Evolutionary conservation across 2,113 vertebrate genomes (phyloP).

Genomic region (Myrmecophaga tridactyla): DNA sequence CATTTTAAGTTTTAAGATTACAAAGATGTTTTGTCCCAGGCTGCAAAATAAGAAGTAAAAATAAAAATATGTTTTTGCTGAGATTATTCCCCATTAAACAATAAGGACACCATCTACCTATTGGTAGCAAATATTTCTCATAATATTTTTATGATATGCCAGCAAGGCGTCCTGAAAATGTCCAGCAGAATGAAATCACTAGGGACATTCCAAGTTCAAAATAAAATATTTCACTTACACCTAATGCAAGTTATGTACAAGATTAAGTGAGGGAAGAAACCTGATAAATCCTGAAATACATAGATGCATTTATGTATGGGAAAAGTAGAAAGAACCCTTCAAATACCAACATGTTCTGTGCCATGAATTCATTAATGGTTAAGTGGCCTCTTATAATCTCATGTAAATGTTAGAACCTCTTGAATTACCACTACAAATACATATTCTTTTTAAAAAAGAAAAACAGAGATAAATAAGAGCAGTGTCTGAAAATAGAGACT

Average conservation of each 20-base stretch:
- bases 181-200: constrained; percentile 82
- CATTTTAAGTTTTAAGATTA: constrained; percentile 79
- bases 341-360: constrained; percentile 76
- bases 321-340: constrained; percentile 76
- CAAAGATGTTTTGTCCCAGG: constrained; percentile 78
- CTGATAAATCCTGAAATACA: constrained; percentile 80
- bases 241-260: constrained; percentile 90
- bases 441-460: constrained; percentile 78
- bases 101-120: constrained; percentile 78
- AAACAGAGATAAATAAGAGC: constrained; percentile 85
- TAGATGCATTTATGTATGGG: constrained; percentile 67
- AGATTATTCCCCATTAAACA: constrained; percentile 73
- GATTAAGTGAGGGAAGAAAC: constrained; percentile 75
- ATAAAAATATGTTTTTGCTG: constrained; percentile 71
- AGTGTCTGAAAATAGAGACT: constrained; percentile 84
- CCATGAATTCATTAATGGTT: constrained; percentile 80
- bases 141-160: constrained; percentile 77
- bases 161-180: constrained; percentile 84
- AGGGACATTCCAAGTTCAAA: constrained; percentile 82
- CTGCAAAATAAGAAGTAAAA: constrained; percentile 70
- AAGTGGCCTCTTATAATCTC: constrained; percentile 80
- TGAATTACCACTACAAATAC: constrained; percentile 87
- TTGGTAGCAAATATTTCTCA: constrained; percentile 81
- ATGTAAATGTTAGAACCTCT: constrained; percentile 82
- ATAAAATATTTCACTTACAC: constrained; percentile 90